Evolutionary conservation across 2,888 invertebrate genomes (phyloP), one percentile per base, ranked within the genome.

Genomic region (Cenopis cana): DNA sequence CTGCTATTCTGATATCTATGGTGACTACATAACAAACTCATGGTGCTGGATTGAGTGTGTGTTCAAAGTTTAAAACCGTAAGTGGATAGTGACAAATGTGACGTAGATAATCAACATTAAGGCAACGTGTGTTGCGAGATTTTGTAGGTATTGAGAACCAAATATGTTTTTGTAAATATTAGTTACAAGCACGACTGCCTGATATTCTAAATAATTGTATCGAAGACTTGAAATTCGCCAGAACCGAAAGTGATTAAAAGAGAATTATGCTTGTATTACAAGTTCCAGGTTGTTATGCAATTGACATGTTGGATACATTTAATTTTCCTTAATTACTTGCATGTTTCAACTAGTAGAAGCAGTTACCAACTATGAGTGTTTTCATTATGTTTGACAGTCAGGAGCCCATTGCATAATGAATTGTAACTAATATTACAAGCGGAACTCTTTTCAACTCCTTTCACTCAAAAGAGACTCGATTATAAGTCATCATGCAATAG

Each of bases 1-100:
- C 41, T 41, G 14, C n/a, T 46, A 46, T 41, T 41, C 5, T 41
- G 14, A n/a, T 41, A 55, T 24, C 46, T 62, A 46, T 56, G 55
- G 72, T 62, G 57, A 57, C 72, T 72, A 54, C 14, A 20, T 57
- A 33, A 33, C 33, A 59, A 64, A 68, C 62, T 68, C 61, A 52
- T 68, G 72, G 72, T 72, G 72, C 72, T 72, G 65, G n/a, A 56
- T 33, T 68, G 61, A 54, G 60, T 71, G 71, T 46, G 68, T 68
- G 68, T 62, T 72, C 62, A 46, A 54, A 49, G 18, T 55, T 17
- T 11, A 17, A 46, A 17, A 50, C 14, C 12, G 4, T 50, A 49
- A 41, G 24, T 41, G 36, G 3, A 56, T n/a, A 68, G 57, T 68
- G 68, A 46, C 41, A 50, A 49, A 41, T 29, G 33, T 60, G 54